Conservation (phyloP, 2,888 invertebrate species). For the Ethmia dodecea region DNA sequence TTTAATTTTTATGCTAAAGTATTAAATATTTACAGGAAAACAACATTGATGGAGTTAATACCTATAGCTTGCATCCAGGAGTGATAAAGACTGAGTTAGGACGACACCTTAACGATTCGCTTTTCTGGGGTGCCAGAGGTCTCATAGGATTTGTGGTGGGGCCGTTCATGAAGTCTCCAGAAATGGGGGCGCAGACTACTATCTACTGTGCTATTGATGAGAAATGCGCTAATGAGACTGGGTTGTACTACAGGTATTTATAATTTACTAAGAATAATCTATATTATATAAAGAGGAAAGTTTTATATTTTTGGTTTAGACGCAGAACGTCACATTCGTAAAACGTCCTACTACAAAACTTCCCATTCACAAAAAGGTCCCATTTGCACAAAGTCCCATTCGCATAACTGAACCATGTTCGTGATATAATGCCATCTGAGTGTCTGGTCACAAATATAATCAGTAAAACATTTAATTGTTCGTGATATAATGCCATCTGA, state of each 20-base stretch:
- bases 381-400: background rate
- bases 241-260: constrained; percentile 76
- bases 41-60: constrained; percentile 76
- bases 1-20: constrained; percentile 1
- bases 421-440: background rate
- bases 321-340: background rate
- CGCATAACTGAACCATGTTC: background rate
- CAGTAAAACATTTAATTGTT: background rate
- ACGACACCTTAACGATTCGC: constrained; percentile 76
- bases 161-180: constrained; percentile 76
- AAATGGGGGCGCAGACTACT: constrained; percentile 85
- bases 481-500: background rate
- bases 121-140: constrained; percentile 65
- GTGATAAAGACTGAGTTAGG: constrained; percentile 86
- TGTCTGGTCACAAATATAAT: background rate
- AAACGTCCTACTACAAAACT: background rate
- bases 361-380: background rate
- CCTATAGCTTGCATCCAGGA: constrained; percentile 86
- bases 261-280: no score
- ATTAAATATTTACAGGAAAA: constrained; percentile 37
- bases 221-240: constrained; percentile 78
- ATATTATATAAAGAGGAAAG: no score
- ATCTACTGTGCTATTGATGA: constrained; percentile 85
- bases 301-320: background rate
- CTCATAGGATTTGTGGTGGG: constrained; percentile 44